Conservation (phyloP, 1,140 invertebrate genomes). For the Eurytemora carolleeae region DNA sequence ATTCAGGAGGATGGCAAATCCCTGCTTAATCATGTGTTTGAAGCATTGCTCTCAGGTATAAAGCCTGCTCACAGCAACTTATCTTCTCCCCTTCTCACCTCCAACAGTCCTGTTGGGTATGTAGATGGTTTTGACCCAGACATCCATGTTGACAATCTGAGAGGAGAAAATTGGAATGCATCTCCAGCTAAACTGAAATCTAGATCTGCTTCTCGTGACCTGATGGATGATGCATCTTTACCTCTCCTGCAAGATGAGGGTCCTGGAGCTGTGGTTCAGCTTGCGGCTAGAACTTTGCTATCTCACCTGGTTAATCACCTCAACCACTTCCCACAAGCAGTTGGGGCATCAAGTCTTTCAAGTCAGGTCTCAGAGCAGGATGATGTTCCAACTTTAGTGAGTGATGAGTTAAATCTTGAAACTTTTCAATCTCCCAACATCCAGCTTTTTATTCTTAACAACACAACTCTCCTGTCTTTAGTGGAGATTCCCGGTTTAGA, state of each 20-base stretch:
- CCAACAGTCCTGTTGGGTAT: constrained; percentile 20
- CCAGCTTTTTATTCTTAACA: constrained; percentile 57
- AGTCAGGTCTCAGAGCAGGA: constrained; percentile 78
- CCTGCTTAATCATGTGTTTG: constrained; percentile 39
- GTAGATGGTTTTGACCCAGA: constrained; percentile 46
- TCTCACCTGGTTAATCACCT: constrained; percentile 65
- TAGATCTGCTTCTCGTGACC: constrained; percentile 3
- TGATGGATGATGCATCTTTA: constrained; percentile 15
- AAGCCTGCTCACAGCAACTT: neutral
- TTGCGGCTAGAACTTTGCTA: constrained; percentile 47
- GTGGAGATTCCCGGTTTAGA: constrained; percentile 54
- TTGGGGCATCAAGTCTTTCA: constrained; percentile 57
- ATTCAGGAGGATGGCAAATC: constrained; percentile 23
- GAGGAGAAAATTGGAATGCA: constrained; percentile 20
- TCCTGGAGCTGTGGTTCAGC: constrained; percentile 25
- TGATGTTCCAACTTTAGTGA: constrained; percentile 52
- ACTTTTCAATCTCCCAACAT: constrained; percentile 69
- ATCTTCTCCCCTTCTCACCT: neutral
- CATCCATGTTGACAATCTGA: constrained; percentile 43
- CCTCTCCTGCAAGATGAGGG: constrained; percentile 20
- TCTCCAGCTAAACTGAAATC: neutral
- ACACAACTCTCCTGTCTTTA: constrained; percentile 57
- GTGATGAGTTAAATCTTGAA: constrained; percentile 49
- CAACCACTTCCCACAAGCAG: constrained; percentile 64
- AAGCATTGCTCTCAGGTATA: constrained; percentile 21